A percentile compares a stretch with the other conserved stretches of the same genome.
phyloP scores from a whole-genome alignment of 2,888 invertebrate species.

The Microchrysa polita region DNA sequence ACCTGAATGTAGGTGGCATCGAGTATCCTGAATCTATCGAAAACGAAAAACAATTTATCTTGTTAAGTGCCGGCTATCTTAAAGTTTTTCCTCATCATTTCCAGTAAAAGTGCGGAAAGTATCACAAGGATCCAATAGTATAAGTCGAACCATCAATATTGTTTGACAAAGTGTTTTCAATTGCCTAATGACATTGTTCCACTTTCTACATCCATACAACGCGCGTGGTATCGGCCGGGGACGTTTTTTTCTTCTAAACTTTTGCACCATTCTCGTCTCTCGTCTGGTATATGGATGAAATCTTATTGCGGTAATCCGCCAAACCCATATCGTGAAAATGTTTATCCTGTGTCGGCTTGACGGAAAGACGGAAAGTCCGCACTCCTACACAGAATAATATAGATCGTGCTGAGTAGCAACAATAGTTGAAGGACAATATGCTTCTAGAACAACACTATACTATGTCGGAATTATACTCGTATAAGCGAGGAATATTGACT shows the following conservation, averaged over 20 bases:
- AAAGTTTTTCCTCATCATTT: slow-evolving; percentile 34
- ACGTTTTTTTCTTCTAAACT: no score
- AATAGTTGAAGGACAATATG: slow-evolving; percentile 43
- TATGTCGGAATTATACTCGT: background rate
- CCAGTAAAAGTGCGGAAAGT: slow-evolving; percentile 11
- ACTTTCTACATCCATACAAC: slow-evolving; percentile 10
- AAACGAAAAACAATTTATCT: slow-evolving; percentile 48
- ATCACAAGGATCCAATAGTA: slow-evolving; percentile 33
- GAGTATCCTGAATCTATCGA: slow-evolving; percentile 29
- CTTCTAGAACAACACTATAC: slow-evolving; percentile 14
- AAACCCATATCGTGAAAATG: slow-evolving; percentile 39
- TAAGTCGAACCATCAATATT: slow-evolving; percentile 49
- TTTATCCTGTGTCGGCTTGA: slow-evolving; percentile 43
- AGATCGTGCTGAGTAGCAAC: slow-evolving; percentile 48
- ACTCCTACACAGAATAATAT: slow-evolving; percentile 45
- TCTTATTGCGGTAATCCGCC: slow-evolving; percentile 36
- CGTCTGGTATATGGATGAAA: no score
- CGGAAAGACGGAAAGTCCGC: background rate
- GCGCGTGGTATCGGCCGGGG: background rate
- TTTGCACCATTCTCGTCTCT: background rate
- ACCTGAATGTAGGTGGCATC: slow-evolving; percentile 17
- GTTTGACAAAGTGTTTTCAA: slow-evolving; percentile 50
- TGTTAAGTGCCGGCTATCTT: slow-evolving; percentile 42
- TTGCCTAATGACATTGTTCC: slow-evolving; percentile 50
- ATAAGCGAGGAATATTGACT: background rate